Conservation (phyloP, 2,888 invertebrate species). For the Glomeris marginata region DNA sequence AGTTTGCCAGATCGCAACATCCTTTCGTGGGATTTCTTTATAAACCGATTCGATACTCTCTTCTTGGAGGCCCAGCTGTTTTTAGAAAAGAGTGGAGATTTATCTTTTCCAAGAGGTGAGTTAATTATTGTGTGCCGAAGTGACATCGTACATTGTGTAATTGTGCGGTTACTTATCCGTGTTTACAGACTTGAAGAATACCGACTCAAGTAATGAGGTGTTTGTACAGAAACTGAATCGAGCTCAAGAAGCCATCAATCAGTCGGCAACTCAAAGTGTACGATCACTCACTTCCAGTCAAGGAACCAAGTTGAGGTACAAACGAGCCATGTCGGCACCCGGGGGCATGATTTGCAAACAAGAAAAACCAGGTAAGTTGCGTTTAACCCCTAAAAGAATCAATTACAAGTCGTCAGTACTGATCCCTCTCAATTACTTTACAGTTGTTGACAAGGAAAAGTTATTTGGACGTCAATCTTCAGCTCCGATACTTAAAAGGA, state of each 20-base stretch:
- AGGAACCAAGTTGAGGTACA: constrained; percentile 87
- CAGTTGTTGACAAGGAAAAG: constrained; percentile 53
- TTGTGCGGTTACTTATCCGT: constrained; percentile 1
- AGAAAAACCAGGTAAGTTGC: constrained; percentile 46
- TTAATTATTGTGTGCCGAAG: not conserved
- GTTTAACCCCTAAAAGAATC: constrained; percentile 1
- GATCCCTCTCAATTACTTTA: not conserved
- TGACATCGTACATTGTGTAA: not conserved
- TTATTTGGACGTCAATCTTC: constrained; percentile 60
- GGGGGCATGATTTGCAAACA: constrained; percentile 62
- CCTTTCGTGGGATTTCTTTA: constrained; percentile 93
- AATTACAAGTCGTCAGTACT: constrained; percentile 3
- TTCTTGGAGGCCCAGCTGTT: constrained; percentile 92
- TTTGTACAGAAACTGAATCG: constrained; percentile 73
- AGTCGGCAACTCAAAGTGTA: constrained; percentile 45
- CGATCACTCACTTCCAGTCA: constrained; percentile 41
- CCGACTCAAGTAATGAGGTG: constrained; percentile 70
- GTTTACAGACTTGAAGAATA: constrained; percentile 63
- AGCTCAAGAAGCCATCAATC: constrained; percentile 72
- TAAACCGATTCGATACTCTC: constrained; percentile 86
- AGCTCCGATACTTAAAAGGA: constrained; percentile 84
- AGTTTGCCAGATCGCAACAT: constrained; percentile 73
- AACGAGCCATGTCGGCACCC: constrained; percentile 85
- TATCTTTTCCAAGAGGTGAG: constrained; percentile 62
- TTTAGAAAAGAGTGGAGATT: constrained; percentile 68